Conservation (phyloP, 64 coral and sea anemone genomes). For the Astreopora myriophthalma region DNA sequence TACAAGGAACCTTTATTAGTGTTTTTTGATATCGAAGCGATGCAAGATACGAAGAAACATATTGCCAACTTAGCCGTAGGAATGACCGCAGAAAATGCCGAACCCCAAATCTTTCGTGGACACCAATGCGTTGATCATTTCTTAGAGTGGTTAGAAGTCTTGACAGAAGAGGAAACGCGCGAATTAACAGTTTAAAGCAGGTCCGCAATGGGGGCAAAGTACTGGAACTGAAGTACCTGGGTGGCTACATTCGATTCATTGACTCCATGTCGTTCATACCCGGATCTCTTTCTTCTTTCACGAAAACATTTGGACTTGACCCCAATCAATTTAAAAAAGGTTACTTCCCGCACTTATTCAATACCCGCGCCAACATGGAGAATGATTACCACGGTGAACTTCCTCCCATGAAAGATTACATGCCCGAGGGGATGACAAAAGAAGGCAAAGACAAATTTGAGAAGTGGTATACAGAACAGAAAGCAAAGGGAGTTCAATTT, state of each 20-base stretch:
- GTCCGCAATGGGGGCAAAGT: background rate
- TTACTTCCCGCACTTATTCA: background rate
- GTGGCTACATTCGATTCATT: background rate
- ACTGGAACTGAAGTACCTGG: background rate
- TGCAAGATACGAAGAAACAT: constrained; percentile 22
- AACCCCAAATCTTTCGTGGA: background rate
- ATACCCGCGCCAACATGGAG: too few relatives aligned
- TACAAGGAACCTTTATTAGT: background rate
- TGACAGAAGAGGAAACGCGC: background rate
- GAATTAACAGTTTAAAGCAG: background rate
- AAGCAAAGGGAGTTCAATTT: background rate
- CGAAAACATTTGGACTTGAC: background rate
- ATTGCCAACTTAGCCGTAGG: constrained; percentile 11
- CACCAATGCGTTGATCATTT: background rate
- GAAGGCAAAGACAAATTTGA: constrained; percentile 26
- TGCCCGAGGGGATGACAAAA: too few relatives aligned
- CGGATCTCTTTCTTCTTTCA: too few relatives aligned
- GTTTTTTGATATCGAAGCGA: constrained; percentile 53
- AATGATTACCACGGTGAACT: too few relatives aligned
- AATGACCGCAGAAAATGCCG: too few relatives aligned
- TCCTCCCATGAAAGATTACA: too few relatives aligned
- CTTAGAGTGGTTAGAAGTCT: background rate
- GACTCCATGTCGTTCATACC: background rate
- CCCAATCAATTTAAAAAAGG: background rate
- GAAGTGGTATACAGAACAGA: background rate